A percentile compares a stretch with the other conserved stretches of the same genome.
Evolutionary conservation across 2,113 vertebrate genomes (phyloP).

Genomic region (Cichladusa arquata): DNA sequence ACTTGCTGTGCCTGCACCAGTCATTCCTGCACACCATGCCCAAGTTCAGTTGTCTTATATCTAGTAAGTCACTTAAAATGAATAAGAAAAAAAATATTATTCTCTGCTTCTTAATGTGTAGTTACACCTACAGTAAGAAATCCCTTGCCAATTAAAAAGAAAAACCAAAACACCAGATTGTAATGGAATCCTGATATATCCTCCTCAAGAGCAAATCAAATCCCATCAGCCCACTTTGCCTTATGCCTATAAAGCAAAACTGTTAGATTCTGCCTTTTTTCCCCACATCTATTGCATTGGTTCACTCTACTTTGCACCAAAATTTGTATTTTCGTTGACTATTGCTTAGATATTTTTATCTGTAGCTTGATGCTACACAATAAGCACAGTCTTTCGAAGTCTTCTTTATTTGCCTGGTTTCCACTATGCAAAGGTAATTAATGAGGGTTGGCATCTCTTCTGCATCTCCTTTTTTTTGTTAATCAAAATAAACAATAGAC

Average conservation of each 20-base stretch:
- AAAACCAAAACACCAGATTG: neutral
- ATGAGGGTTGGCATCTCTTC: neutral
- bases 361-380: neutral
- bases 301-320: neutral
- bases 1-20: neutral
- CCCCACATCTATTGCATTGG: neutral
- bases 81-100: neutral
- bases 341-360: neutral
- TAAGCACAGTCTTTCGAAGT: neutral
- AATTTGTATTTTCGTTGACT: neutral
- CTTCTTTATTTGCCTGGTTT: neutral
- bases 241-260: neutral
- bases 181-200: neutral
- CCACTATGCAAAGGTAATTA: neutral
- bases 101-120: neutral
- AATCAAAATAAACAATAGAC: neutral
- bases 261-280: neutral
- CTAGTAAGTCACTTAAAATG: neutral
- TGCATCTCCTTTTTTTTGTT: neutral
- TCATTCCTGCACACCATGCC: neutral
- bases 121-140: neutral
- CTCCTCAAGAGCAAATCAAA: neutral
- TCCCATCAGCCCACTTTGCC: neutral
- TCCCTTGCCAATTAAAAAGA: neutral
- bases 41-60: neutral